Evolutionary conservation across 1,140 invertebrate genomes (phyloP).

Genomic region (Cyclina sinensis): DNA sequence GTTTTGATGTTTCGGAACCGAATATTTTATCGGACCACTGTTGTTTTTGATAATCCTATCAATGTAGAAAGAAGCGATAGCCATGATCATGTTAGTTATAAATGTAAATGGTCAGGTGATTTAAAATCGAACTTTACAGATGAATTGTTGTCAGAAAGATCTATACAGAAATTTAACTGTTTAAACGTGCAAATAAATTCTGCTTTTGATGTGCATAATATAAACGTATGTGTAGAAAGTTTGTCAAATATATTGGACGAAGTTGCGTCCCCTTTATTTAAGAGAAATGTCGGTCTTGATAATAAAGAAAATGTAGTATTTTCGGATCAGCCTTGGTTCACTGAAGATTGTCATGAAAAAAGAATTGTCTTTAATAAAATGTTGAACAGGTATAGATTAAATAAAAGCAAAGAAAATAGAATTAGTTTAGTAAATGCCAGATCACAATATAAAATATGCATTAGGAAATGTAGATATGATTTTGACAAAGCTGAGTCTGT

Average conservation of each 20-base stretch:
- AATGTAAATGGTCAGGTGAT: neutral
- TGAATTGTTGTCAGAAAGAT: neutral
- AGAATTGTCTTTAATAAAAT: no score
- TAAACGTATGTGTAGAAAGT: neutral
- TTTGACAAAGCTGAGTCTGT: no score
- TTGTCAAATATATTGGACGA: neutral
- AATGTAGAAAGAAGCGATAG: neutral
- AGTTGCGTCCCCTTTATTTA: neutral
- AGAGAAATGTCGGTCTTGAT: neutral
- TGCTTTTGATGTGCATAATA: neutral
- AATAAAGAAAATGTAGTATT: no score
- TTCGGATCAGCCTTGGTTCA: no score
- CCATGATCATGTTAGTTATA: neutral
- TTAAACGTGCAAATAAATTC: neutral
- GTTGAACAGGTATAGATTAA: no score
- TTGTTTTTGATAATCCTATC: neutral
- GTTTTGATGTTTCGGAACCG: neutral
- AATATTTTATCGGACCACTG: conserved; percentile 40
- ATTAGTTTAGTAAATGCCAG: no score
- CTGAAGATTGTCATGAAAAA: no score
- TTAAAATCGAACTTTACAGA: neutral
- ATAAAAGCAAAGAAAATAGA: no score
- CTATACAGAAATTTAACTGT: neutral
- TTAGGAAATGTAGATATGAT: no score
- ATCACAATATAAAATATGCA: no score